These are phyloP conservation scores for Parotocinclus haroldoi DNA, from an alignment of 2,797 vertebrate genomes.

Conservation along the genomic window DNA sequence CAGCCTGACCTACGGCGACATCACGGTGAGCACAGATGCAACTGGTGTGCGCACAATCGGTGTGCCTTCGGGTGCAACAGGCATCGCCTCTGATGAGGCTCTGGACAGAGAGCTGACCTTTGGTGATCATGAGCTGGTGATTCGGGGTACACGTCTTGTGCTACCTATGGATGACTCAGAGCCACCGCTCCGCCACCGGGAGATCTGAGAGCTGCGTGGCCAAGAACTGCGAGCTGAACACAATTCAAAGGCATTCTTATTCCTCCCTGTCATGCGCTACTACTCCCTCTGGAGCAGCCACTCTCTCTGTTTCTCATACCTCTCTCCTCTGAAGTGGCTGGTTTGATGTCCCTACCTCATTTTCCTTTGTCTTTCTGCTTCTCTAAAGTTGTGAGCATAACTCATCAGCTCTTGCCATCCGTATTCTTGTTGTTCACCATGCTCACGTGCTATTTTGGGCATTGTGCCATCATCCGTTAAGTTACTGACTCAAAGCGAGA, in stretches of 20 bases:
- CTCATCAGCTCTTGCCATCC: conserved; percentile 54
- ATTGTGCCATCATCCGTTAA: conserved; percentile 51
- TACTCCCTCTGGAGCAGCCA: conserved; percentile 18
- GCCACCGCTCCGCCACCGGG: conserved; percentile 69
- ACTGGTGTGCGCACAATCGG: conserved; percentile 59
- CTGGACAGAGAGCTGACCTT: conserved; percentile 83
- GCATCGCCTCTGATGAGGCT: conserved; percentile 72
- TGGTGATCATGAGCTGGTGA: conserved; percentile 88
- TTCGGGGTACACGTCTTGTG: conserved; percentile 90
- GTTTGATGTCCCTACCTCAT: conserved; percentile 72
- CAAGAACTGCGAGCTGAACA: conserved; percentile 49
- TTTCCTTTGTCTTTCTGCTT: conserved; percentile 48
- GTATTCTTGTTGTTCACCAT: conserved; percentile 18
- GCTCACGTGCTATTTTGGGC: conserved; percentile 36
- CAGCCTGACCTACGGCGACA: conserved; percentile 88
- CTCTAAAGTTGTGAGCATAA: conserved; percentile 48
- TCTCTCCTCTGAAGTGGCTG: conserved; percentile 43
- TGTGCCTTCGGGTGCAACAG: conserved; percentile 55
- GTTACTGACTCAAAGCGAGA: conserved; percentile 27
- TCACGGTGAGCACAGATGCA: conserved; percentile 81
- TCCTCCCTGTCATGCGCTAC: conserved; percentile 6
- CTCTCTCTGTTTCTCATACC: conserved; percentile 5
- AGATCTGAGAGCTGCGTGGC: conserved; percentile 43
- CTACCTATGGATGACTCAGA: conserved; percentile 95
- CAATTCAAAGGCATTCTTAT: conserved; percentile 47